Evolutionary conservation across 1,140 invertebrate species (phyloP).

Genomic region (Cylas formicarius): DNA sequence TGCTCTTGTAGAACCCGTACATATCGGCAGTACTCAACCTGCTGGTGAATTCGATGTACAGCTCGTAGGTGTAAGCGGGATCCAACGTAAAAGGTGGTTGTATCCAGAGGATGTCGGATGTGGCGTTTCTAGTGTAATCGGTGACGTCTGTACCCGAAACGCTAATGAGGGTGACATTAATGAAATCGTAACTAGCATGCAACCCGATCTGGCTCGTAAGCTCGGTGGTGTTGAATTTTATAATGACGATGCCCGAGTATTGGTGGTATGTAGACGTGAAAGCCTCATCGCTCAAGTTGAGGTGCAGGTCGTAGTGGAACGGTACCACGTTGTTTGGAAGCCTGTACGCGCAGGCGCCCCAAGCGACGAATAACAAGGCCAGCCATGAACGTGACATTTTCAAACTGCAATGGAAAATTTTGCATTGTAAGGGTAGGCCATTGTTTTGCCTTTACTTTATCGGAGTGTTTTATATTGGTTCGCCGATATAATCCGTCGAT

Average conservation of each 20-base stretch:
- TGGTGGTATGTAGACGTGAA: constrained; percentile 7
- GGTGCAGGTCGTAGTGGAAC: constrained; percentile 65
- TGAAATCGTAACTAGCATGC: constrained; percentile 16
- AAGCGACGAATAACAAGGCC: too few relatives aligned
- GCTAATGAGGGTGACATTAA: constrained; percentile 10
- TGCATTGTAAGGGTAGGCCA: too few relatives aligned
- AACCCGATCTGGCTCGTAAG: constrained; percentile 4
- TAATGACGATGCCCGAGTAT: constrained; percentile 10
- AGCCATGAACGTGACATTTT: too few relatives aligned
- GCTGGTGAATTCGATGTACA: constrained; percentile 4
- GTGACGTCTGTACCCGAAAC: constrained; percentile 2
- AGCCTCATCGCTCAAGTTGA: constrained; percentile 5
- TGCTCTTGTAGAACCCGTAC: constrained; percentile 27
- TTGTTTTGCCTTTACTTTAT: too few relatives aligned
- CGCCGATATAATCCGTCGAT: too few relatives aligned
- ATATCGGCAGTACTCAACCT: constrained; percentile 20
- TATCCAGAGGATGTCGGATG: too few relatives aligned
- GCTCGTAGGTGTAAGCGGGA: not conserved
- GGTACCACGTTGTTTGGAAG: constrained; percentile 72
- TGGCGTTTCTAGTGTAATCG: constrained; percentile 12
- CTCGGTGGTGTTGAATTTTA: constrained; percentile 1
- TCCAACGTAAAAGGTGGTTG: too few relatives aligned
- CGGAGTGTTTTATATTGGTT: too few relatives aligned
- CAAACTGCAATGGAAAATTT: too few relatives aligned
- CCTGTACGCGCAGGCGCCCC: constrained; percentile 44